Evolutionary conservation across 1,140 invertebrate genomes (phyloP), one percentile per base, ranked within the genome.

Genomic region (Apis laboriosa): DNA sequence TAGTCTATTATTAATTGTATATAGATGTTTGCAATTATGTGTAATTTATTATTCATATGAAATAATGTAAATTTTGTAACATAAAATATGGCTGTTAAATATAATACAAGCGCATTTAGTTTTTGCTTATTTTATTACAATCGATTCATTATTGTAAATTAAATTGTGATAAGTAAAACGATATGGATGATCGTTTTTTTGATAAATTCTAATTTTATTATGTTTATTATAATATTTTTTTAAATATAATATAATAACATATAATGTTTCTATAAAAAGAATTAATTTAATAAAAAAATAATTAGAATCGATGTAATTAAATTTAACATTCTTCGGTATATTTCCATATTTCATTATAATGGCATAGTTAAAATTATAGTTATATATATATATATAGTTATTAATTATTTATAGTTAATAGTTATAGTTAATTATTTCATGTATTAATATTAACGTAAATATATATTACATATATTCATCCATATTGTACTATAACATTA

Each of bases 21-120:
- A 19, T 73, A 43, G 5, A 43, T 43, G 34, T n/a, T 61, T 55
- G 13, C 53, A 78, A 70, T 28, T 61, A 43, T 43, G 34, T 43
- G 34, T 78, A 72, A 72, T 63, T 58, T 55, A 80, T 67, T 68
- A 21, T 49, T 68, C 43, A 34, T 43, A 43, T 68, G 49, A 49
- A n/a, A 43, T 49, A 68, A 68, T 68, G 66, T 68, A 68, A 19
- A 68, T 68, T 68, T 49, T n/a, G 49, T 7, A 67, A 68, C 13
- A 68, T n/a, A 68, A 68, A 68, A 21, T 21, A 5, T 7, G 17
- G 21, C 21, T n/a, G 11, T n/a, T 67, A 28, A 49, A 49, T 67
- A 11, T 13, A 9, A 17, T 5, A 49, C 28, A 1, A n/a, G 1
- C 4, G 9, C 5, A 43, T 55, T 51, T 28, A 28, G 55, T 11